Evolutionary conservation across 1,140 invertebrate genomes (phyloP).

Genomic region (Nomia melanderi): DNA sequence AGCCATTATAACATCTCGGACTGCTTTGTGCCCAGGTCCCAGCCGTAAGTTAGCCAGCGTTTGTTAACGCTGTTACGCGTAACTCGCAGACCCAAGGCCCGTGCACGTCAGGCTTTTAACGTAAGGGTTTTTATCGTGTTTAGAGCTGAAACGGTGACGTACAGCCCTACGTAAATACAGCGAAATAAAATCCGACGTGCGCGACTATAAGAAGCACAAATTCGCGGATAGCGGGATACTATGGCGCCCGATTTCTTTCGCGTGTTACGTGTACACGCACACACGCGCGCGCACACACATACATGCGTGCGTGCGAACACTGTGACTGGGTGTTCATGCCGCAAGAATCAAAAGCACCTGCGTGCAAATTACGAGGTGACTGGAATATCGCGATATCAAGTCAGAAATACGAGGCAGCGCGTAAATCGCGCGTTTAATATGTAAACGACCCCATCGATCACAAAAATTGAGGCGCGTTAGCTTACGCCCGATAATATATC

Average conservation of each 20-base stretch:
- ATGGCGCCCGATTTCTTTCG: constrained; percentile 10
- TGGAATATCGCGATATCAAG: constrained; percentile 50
- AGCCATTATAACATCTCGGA: background rate
- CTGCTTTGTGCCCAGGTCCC: background rate
- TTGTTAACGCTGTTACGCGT: constrained; percentile 5
- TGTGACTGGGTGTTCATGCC: constrained; percentile 24
- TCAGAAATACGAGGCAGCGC: constrained; percentile 23
- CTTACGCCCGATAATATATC: constrained; percentile 29
- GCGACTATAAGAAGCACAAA: constrained; percentile 16
- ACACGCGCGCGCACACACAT: too few relatives aligned
- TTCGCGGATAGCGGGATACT: background rate
- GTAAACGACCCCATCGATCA: constrained; percentile 50
- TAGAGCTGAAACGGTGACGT: constrained; percentile 12
- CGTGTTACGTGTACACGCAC: background rate
- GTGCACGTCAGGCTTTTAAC: background rate
- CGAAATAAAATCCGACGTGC: constrained; percentile 41
- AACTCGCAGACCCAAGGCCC: background rate
- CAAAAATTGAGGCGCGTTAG: constrained; percentile 28
- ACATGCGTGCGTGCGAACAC: too few relatives aligned
- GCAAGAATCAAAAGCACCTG: constrained; percentile 55
- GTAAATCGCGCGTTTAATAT: constrained; percentile 51
- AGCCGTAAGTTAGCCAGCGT: background rate
- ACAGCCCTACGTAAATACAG: constrained; percentile 34
- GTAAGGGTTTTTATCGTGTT: constrained; percentile 22
- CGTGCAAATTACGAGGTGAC: constrained; percentile 49